Evolutionary conservation across 2,888 invertebrate genomes (phyloP).

Genomic region (Eupithecia inturbata): DNA sequence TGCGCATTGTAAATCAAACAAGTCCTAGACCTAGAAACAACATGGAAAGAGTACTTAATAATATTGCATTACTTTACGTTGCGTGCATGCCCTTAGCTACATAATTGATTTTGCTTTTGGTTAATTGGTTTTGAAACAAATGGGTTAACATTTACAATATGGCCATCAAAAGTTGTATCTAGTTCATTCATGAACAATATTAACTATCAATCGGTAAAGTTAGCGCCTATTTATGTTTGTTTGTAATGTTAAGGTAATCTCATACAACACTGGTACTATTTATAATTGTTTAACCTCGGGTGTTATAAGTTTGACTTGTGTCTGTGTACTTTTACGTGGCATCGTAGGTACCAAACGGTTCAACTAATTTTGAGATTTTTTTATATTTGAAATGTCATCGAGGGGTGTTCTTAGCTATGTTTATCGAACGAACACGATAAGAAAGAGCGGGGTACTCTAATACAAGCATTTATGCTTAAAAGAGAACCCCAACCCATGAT

Average conservation of each 20-base stretch:
- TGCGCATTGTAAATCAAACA: conserved; percentile 24
- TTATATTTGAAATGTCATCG: too few relatives aligned
- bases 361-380: too few relatives aligned
- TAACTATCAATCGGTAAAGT: not conserved
- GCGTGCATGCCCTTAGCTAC: not conserved
- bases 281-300: too few relatives aligned
- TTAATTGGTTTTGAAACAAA: not conserved
- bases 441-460: too few relatives aligned
- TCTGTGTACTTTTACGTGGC: not conserved
- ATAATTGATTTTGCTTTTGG: conserved; percentile 7
- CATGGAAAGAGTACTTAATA: not conserved
- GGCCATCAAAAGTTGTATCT: not conserved
- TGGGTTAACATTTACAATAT: not conserved
- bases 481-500: too few relatives aligned
- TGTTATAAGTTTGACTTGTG: too few relatives aligned
- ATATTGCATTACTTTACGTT: not conserved
- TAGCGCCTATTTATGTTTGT: not conserved
- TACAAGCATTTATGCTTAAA: too few relatives aligned
- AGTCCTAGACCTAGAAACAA: conserved; percentile 46
- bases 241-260: not conserved
- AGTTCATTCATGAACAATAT: not conserved
- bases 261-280: not conserved
- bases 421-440: too few relatives aligned
- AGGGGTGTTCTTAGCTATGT: too few relatives aligned
- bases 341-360: not conserved